phyloP scores from a whole-genome alignment of 2,113 vertebrate species.

The Machaerirhynchus nigripectus region DNA sequence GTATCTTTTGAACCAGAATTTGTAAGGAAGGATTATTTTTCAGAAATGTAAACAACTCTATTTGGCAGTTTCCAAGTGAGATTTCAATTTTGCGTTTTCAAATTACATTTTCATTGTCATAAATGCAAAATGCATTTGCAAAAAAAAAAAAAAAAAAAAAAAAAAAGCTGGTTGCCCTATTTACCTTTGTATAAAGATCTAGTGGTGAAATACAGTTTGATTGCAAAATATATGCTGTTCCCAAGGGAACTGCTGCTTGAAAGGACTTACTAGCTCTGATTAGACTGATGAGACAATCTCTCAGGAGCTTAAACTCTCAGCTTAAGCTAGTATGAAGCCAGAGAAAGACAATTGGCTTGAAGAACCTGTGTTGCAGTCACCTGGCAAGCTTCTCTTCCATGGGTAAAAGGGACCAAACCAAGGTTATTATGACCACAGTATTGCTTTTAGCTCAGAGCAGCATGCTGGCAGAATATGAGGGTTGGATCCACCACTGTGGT shows the following conservation, averaged over 20 bases:
- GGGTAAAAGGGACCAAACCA: not conserved
- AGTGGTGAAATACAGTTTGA: not conserved
- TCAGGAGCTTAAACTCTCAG: not conserved
- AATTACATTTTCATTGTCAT: not conserved
- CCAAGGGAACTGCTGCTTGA: constrained; percentile 47
- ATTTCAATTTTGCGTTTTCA: not conserved
- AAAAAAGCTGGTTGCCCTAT: not conserved
- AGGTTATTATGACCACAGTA: not conserved
- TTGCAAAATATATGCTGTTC: constrained; percentile 54
- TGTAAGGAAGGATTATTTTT: not conserved
- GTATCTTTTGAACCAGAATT: not conserved
- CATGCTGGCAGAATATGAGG: not conserved
- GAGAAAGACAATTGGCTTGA: not conserved
- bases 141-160: not conserved
- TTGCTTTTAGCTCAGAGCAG: not conserved
- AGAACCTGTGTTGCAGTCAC: not conserved
- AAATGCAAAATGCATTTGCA: not conserved
- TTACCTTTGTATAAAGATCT: constrained; percentile 4
- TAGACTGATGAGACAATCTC: not conserved
- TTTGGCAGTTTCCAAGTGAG: not conserved
- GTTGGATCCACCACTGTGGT: rapidly evolving
- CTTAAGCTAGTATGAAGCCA: not conserved
- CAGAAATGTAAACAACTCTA: not conserved
- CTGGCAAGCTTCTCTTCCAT: not conserved
- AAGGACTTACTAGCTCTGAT: not conserved